phyloP scores from a whole-genome alignment of 2,888 invertebrate genomes.

The Catotricha subobsoleta region DNA sequence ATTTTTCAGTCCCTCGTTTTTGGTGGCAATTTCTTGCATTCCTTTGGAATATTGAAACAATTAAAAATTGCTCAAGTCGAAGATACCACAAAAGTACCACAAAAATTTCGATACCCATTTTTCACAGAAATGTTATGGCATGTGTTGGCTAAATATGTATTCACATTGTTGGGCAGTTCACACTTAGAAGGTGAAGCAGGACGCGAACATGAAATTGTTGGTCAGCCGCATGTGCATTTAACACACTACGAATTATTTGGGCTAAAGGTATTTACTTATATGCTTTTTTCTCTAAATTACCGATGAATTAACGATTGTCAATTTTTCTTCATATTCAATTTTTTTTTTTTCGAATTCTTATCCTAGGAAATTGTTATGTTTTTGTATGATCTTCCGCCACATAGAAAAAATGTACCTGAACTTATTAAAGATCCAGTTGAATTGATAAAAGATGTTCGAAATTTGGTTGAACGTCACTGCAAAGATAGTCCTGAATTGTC shows the following conservation, averaged over 20 bases:
- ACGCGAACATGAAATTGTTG: slow-evolving; percentile 19
- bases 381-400: slow-evolving; percentile 71
- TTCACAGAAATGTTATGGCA: slow-evolving; percentile 98
- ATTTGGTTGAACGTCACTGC: slow-evolving; percentile 72
- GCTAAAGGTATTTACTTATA: slow-evolving; percentile 36
- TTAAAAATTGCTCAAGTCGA: slow-evolving; percentile 90
- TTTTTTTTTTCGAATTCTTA: slow-evolving; percentile 14
- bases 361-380: slow-evolving; percentile 80
- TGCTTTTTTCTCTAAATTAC: background rate
- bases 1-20: slow-evolving; percentile 63
- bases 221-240: slow-evolving; percentile 44
- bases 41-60: slow-evolving; percentile 90
- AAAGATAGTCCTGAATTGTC: slow-evolving; percentile 71
- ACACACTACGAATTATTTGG: slow-evolving; percentile 67
- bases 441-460: slow-evolving; percentile 74
- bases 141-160: slow-evolving; percentile 82
- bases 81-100: slow-evolving; percentile 87
- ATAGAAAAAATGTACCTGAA: slow-evolving; percentile 83
- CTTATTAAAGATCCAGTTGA: slow-evolving; percentile 76
- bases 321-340: background rate
- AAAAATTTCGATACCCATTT: slow-evolving; percentile 95
- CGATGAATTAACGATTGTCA: background rate
- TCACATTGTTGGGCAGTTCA: slow-evolving; percentile 64
- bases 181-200: slow-evolving; percentile 41
- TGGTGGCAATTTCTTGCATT: slow-evolving; percentile 95